Conservation (phyloP, 2,888 invertebrate genomes). For the Macropis europaea region DNA sequence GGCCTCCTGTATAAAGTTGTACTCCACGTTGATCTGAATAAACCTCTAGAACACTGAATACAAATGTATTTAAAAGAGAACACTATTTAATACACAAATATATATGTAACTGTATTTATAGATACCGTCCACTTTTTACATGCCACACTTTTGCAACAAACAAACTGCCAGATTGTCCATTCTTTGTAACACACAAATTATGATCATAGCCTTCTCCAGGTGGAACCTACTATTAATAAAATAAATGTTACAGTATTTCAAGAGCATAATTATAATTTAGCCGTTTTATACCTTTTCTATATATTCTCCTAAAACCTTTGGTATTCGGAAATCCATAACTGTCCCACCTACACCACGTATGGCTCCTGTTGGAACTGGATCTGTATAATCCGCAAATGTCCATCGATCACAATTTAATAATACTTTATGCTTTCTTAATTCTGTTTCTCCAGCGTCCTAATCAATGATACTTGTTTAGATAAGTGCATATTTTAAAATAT, state of each 20-base stretch:
- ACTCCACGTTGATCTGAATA: slow-evolving; percentile 93
- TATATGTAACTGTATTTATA: neutral
- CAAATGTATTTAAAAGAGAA: slow-evolving; percentile 2
- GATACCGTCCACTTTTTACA: slow-evolving; percentile 68
- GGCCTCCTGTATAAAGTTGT: slow-evolving; percentile 89
- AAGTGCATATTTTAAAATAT: neutral
- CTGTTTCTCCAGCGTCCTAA: slow-evolving; percentile 83
- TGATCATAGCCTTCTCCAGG: slow-evolving; percentile 89
- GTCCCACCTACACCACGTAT: slow-evolving; percentile 87
- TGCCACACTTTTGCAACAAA: slow-evolving; percentile 82
- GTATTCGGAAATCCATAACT: slow-evolving; percentile 87
- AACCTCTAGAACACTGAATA: slow-evolving; percentile 85
- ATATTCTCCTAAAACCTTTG: slow-evolving; percentile 84
- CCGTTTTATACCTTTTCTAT: slow-evolving; percentile 82
- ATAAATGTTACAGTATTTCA: neutral
- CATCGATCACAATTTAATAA: slow-evolving; percentile 89
- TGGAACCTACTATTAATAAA: slow-evolving; percentile 68
- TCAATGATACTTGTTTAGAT: slow-evolving; percentile 11
- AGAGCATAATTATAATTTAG: neutral
- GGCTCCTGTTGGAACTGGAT: slow-evolving; percentile 86
- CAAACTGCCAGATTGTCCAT: slow-evolving; percentile 78
- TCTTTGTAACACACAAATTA: slow-evolving; percentile 86
- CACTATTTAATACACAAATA: slow-evolving; percentile 3
- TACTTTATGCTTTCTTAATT: slow-evolving; percentile 85
- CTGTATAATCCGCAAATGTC: slow-evolving; percentile 84